Evolutionary conservation across 64 coral and sea anemone species (phyloP).

Genomic region (Montipora capricornis): DNA sequence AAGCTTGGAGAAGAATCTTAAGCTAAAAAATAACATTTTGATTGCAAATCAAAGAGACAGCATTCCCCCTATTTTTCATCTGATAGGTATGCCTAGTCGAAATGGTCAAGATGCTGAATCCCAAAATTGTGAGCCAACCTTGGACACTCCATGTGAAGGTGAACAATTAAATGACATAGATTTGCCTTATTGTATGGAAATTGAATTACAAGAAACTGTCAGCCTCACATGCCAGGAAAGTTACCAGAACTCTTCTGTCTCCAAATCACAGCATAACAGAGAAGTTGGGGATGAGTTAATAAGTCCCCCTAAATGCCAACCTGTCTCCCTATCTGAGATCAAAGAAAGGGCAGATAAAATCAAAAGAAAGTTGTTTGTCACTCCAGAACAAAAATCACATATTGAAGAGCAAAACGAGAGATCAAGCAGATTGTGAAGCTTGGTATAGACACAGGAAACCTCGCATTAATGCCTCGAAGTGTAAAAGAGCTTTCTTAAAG

Average conservation of each 20-base stretch:
- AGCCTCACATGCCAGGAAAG: constrained; percentile 11
- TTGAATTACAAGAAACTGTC: constrained; percentile 48
- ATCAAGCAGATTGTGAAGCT: constrained; percentile 34
- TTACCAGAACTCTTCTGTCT: neutral
- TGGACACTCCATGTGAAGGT: neutral
- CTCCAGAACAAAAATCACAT: constrained; percentile 43
- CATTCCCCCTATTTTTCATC: constrained; percentile 43
- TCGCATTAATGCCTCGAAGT: constrained; percentile 57
- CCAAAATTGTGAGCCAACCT: neutral
- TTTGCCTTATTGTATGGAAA: constrained; percentile 27
- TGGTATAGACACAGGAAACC: constrained; percentile 43
- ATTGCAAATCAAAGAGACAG: constrained; percentile 26
- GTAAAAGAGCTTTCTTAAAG: constrained; percentile 56
- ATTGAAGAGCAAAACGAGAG: constrained; percentile 27
- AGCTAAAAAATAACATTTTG: constrained; percentile 53
- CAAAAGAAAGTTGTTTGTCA: constrained; percentile 44
- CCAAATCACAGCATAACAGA: neutral
- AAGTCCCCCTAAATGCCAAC: constrained; percentile 51
- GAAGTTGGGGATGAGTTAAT: constrained; percentile 13
- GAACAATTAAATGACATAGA: constrained; percentile 40
- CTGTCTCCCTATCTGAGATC: constrained; percentile 63
- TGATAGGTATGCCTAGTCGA: neutral
- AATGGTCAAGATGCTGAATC: neutral
- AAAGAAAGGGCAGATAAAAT: constrained; percentile 75
- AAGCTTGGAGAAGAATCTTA: constrained; percentile 45